These are phyloP conservation scores for Quadriops clusia DNA, from an alignment of 2,888 invertebrate species.

Conservation along the genomic window DNA sequence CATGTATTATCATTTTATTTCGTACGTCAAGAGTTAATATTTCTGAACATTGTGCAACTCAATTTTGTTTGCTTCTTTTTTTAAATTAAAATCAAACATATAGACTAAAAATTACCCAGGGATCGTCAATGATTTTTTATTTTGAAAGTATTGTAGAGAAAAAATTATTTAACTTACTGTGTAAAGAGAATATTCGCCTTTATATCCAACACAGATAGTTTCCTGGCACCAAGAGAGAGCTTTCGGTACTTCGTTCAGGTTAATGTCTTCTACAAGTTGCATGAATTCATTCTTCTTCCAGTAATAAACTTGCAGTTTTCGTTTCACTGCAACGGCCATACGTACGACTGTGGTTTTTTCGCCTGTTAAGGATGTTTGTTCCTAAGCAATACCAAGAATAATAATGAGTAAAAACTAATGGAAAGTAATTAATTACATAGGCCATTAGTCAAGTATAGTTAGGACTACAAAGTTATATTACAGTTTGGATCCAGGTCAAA, in stretches of 20 bases:
- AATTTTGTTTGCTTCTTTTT: too few species aligned
- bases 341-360: conserved; percentile 65
- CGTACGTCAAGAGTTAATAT: too few species aligned
- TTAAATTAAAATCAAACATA: conserved; percentile 1
- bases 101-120: too few species aligned
- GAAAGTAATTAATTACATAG: too few species aligned
- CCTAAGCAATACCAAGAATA: too few species aligned
- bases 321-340: conserved; percentile 77
- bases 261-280: conserved; percentile 51
- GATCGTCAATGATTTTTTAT: too few species aligned
- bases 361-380: conserved; percentile 53
- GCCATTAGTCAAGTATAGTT: too few species aligned
- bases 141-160: conserved; percentile 1
- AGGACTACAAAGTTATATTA: too few species aligned
- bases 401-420: too few species aligned
- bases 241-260: conserved; percentile 67
- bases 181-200: conserved; percentile 66
- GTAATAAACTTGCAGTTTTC: conserved; percentile 75
- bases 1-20: too few species aligned
- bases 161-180: conserved; percentile 45
- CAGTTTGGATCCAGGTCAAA: too few species aligned
- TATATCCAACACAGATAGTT: conserved; percentile 78
- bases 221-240: conserved; percentile 73
- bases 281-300: conserved; percentile 75
- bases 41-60: too few species aligned